phyloP scores from a whole-genome alignment of 92 coral and sea anemone species.

The Nematostella vectensis region DNA sequence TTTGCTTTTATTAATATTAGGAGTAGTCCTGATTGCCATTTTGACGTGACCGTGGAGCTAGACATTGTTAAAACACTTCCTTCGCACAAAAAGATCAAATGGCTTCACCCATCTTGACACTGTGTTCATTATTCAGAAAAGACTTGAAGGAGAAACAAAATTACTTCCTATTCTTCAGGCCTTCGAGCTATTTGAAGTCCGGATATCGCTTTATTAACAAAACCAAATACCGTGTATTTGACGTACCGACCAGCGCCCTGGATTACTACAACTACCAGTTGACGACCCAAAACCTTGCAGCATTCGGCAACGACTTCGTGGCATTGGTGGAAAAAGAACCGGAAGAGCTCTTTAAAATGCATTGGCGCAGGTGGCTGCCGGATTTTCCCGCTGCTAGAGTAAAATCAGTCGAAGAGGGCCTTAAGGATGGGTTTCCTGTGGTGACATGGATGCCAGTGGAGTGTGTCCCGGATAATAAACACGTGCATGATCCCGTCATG shows the following conservation, averaged over 20 bases:
- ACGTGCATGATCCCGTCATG: conserved; percentile 23
- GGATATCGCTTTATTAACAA: conserved; percentile 27
- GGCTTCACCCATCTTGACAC: no score
- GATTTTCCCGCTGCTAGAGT: conserved; percentile 11
- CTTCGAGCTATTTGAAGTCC: conserved; percentile 19
- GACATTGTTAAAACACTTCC: no score
- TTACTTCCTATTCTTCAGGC: conserved; percentile 10
- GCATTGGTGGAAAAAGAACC: conserved; percentile 23
- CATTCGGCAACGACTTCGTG: conserved; percentile 37
- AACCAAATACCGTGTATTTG: conserved; percentile 27
- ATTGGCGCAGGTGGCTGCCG: conserved; percentile 51
- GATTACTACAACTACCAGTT: conserved; percentile 1
- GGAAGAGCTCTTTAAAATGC: conserved; percentile 16
- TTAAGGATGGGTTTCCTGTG: conserved; percentile 24
- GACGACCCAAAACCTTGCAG: conserved; percentile 5
- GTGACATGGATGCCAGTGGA: conserved; percentile 30
- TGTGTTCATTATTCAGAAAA: conserved; percentile 3
- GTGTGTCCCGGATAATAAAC: conserved; percentile 31
- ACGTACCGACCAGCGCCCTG: conserved; percentile 13
- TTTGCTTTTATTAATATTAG: no score
- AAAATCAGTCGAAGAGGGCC: conserved; percentile 35
- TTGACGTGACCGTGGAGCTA: no score
- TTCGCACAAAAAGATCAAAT: no score
- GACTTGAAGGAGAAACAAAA: conserved; percentile 21
- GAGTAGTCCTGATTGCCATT: no score